These are phyloP conservation scores for Dryas iulia DNA, from an alignment of 1,140 invertebrate species.

Conservation along the genomic window DNA sequence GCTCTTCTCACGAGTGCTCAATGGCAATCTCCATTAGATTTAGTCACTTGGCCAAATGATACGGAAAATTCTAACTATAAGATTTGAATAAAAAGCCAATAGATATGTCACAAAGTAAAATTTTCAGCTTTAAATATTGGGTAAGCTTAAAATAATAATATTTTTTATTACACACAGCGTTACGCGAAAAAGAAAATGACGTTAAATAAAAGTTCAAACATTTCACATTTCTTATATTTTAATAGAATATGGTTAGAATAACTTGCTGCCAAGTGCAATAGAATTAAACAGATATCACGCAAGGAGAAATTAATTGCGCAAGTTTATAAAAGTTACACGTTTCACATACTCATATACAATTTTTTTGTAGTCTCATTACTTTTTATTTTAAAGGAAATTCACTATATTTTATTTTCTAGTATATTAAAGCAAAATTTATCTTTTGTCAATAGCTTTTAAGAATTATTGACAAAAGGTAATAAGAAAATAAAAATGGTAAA, in stretches of 20 bases:
- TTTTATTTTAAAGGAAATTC: too few relatives aligned
- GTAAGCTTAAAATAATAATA: background rate
- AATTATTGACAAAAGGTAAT: too few relatives aligned
- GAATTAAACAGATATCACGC: constrained; percentile 8
- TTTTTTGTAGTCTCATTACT: too few relatives aligned
- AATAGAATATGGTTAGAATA: constrained; percentile 8
- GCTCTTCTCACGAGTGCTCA: background rate
- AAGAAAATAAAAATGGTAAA: too few relatives aligned
- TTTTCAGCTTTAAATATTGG: background rate
- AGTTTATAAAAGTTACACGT: background rate
- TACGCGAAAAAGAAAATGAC: background rate
- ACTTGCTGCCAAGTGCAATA: constrained; percentile 14
- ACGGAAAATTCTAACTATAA: background rate
- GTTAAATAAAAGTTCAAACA: constrained; percentile 5
- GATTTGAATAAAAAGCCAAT: background rate
- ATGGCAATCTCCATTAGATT: background rate
- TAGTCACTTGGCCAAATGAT: background rate
- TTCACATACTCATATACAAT: too few relatives aligned
- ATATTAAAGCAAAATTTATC: too few relatives aligned
- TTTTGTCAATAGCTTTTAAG: too few relatives aligned
- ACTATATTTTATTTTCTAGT: too few relatives aligned
- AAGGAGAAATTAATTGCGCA: background rate
- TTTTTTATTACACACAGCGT: background rate
- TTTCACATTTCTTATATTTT: background rate
- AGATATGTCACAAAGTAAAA: background rate